Percentiles rank a stretch among this genome's conserved stretches.
phyloP scores from a whole-genome alignment of 1,140 invertebrate genomes.

The Parapsyche elsis region DNA sequence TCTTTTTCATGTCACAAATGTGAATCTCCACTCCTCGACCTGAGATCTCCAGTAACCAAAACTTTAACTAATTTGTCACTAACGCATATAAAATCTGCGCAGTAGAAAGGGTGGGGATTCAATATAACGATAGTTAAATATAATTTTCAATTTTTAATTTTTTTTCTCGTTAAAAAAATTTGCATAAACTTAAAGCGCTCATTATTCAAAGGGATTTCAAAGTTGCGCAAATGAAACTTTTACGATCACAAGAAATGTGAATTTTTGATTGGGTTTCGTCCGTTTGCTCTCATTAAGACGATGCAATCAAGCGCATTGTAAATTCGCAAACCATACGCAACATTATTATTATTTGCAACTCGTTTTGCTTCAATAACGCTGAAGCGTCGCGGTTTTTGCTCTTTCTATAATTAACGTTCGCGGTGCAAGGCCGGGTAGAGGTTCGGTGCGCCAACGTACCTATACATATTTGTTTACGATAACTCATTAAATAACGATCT shows the following conservation, averaged over 20 bases:
- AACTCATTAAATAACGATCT: constrained; percentile 28
- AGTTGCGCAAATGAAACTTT: neutral
- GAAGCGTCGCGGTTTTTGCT: neutral
- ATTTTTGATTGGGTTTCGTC: constrained; percentile 1
- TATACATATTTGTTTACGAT: constrained; percentile 16
- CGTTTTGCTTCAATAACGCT: constrained; percentile 13
- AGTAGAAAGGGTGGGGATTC: no score
- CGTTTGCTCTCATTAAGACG: neutral
- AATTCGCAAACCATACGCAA: neutral
- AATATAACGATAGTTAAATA: no score
- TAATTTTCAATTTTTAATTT: no score
- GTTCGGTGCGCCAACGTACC: neutral
- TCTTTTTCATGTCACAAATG: no score
- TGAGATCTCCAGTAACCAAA: no score
- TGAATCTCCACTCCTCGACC: no score
- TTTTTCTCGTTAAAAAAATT: no score
- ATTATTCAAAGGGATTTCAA: no score
- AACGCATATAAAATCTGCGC: no score
- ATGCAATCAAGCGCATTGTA: constrained; percentile 14
- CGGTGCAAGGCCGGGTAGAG: neutral
- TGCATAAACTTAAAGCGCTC: no score
- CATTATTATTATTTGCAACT: neutral
- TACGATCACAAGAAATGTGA: neutral
- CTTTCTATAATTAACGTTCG: constrained; percentile 16
- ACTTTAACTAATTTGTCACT: no score